Conservation (phyloP, 2,113 vertebrate genomes). For the Corapipo altera region DNA sequence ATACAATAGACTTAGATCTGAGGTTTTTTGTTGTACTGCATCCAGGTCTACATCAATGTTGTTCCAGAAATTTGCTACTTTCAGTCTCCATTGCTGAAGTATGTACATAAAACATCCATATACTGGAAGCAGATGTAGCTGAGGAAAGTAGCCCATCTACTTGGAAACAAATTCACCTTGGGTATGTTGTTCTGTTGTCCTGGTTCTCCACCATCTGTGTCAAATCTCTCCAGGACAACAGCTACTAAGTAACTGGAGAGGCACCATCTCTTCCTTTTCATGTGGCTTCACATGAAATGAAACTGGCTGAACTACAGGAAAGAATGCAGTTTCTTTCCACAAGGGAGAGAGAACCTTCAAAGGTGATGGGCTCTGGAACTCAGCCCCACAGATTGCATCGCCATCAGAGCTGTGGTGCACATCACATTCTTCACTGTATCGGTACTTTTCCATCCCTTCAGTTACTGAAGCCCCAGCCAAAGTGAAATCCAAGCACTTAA, state of each 20-base stretch:
- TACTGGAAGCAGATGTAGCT: not conserved
- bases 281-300: not conserved
- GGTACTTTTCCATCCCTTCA: not conserved
- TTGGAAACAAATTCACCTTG: not conserved
- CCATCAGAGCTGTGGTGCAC: not conserved
- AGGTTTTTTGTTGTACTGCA: not conserved
- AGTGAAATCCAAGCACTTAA: not conserved
- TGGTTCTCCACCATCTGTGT: not conserved
- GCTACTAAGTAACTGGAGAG: not conserved
- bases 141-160: not conserved
- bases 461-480: not conserved
- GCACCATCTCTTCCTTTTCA: accelerated
- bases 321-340: not conserved
- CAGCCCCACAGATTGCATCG: not conserved
- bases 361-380: not conserved
- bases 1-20: not conserved
- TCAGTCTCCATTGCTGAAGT: not conserved
- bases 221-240: not conserved
- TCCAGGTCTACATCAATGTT: not conserved
- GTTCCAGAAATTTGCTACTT: not conserved
- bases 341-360: not conserved
- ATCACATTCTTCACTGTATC: not conserved
- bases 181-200: not conserved
- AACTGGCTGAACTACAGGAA: not conserved
- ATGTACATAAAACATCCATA: not conserved